phyloP scores from a whole-genome alignment of 2,113 vertebrate species.

The Protomyctophum bolini region DNA sequence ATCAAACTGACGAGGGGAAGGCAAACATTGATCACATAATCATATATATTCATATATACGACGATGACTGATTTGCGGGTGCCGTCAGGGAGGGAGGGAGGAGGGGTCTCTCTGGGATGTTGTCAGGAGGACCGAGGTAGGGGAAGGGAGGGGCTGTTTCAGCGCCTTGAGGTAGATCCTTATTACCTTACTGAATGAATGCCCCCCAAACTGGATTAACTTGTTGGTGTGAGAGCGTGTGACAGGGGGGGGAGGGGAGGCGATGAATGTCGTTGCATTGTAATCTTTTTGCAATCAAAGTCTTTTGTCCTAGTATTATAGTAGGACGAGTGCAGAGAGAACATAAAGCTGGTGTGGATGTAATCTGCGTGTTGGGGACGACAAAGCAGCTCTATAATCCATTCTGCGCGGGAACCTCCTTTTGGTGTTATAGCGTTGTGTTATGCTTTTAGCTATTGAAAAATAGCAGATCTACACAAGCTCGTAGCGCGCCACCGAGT shows the following conservation, averaged over 20 bases:
- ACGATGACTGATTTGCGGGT: slow-evolving; percentile 43
- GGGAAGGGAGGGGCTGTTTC: neutral
- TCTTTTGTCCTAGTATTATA: slow-evolving; percentile 60
- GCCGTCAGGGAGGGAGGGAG: neutral
- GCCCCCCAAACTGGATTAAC: slow-evolving; percentile 69
- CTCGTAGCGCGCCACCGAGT: no score
- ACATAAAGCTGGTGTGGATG: no score
- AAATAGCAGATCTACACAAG: no score
- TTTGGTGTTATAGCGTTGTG: no score
- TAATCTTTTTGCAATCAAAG: slow-evolving; percentile 45
- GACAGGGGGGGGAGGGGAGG: slow-evolving; percentile 29
- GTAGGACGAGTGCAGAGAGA: no score
- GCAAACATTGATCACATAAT: slow-evolving; percentile 49
- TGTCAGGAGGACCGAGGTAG: neutral
- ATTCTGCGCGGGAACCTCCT: no score
- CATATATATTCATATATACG: no score
- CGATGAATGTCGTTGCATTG: slow-evolving; percentile 39
- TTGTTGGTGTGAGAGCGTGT: slow-evolving; percentile 50
- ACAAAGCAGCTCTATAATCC: no score
- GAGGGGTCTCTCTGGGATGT: neutral
- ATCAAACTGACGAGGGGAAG: slow-evolving; percentile 13
- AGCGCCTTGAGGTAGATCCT: slow-evolving; percentile 15
- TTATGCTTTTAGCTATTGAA: no score
- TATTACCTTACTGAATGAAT: slow-evolving; percentile 40
- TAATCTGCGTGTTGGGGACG: no score